Percentiles rank a stretch among this genome's conserved stretches.
Evolutionary conservation across 2,797 vertebrate genomes (phyloP).

Genomic region (Perdix hodgsoniae): DNA sequence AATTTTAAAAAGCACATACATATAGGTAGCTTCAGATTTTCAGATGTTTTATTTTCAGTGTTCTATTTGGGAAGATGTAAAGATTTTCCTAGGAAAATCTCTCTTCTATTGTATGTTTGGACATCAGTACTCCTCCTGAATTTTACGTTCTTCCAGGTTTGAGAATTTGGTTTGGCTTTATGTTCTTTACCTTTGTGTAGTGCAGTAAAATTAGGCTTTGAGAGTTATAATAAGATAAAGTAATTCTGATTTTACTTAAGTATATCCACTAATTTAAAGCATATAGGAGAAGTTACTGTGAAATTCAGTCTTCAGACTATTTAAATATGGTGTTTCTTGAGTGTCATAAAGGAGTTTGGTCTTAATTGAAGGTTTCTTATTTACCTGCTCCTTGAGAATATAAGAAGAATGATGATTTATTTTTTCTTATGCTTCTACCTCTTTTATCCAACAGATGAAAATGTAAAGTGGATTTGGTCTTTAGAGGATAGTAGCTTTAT

Average conservation of each 20-base stretch:
- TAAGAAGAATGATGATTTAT: background rate
- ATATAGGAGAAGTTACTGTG: background rate
- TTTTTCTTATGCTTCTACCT: background rate
- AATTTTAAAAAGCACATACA: background rate
- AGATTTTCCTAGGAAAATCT: background rate
- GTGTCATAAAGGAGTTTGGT: background rate
- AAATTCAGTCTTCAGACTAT: background rate
- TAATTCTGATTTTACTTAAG: background rate
- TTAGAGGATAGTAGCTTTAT: background rate
- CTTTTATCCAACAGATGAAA: background rate
- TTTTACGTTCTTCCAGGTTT: background rate
- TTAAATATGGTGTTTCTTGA: background rate
- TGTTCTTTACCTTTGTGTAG: background rate
- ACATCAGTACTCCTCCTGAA: background rate
- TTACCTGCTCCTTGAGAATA: background rate
- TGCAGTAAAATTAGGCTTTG: background rate
- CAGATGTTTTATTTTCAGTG: background rate
- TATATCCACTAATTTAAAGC: background rate
- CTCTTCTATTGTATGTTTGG: background rate
- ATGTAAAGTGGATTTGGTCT: background rate
- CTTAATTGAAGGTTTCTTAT: background rate
- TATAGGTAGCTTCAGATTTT: background rate
- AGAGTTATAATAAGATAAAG: background rate
- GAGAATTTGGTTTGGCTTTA: background rate
- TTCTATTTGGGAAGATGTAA: background rate